Evolutionary conservation across 2,888 invertebrate genomes (phyloP).

Genomic region (Drosophila austrosaltans): DNA sequence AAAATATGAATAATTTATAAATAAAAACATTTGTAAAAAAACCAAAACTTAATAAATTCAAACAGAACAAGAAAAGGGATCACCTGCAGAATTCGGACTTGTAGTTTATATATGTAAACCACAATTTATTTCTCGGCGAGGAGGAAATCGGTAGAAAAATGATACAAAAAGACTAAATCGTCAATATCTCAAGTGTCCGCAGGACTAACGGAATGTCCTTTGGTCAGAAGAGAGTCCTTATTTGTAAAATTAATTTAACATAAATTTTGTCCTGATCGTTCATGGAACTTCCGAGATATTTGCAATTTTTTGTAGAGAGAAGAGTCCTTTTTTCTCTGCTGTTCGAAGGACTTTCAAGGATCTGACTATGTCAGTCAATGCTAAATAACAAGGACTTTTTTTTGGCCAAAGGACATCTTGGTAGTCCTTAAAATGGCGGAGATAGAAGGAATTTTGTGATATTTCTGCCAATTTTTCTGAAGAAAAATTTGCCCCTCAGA

Average conservation of each 20-base stretch:
- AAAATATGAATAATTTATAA: not conserved
- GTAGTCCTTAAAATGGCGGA: conserved; percentile 1
- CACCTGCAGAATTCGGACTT: too few species aligned
- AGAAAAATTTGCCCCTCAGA: too few species aligned
- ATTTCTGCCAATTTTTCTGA: too few species aligned
- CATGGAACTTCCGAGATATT: not conserved
- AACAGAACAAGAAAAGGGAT: too few species aligned
- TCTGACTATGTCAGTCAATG: not conserved
- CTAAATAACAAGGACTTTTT: not conserved
- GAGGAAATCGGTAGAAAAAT: not conserved
- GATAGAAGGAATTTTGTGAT: too few species aligned
- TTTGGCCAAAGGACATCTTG: not conserved
- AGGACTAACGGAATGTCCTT: not conserved
- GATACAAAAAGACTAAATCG: not conserved
- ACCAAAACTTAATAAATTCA: too few species aligned
- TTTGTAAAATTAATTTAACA: not conserved
- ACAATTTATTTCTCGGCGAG: too few species aligned
- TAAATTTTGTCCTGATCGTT: not conserved
- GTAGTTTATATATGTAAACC: too few species aligned
- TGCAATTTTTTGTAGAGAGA: not conserved
- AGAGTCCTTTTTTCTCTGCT: not conserved
- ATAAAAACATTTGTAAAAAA: too few species aligned
- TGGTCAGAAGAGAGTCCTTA: not conserved
- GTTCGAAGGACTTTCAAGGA: not conserved
- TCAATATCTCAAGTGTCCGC: not conserved